Evolutionary conservation across 2,888 invertebrate species (phyloP), one percentile per base, ranked within the genome.

Genomic region (Cantharis nigra): DNA sequence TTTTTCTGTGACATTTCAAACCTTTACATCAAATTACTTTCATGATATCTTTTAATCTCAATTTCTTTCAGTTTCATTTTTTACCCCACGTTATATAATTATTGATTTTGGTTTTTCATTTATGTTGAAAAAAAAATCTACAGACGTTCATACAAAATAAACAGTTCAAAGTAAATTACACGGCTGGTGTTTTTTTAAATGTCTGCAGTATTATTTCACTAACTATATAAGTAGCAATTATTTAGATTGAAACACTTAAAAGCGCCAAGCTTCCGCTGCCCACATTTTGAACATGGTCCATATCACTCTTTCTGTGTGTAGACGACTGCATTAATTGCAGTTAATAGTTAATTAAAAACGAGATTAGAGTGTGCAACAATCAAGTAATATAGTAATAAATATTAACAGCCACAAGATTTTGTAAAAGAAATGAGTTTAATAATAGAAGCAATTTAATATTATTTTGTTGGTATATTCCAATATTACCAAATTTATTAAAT

Each of bases 181-280:
- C 28, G 28, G 10, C 28, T 30, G 13, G 5, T 13, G 4, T n/a
- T 49, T 49, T 49, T 49, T n/a, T n/a, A n/a, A 49, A 49, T 7
- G 49, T 49, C 49, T 49, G 49, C 49, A 67, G 65, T 23, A 67
- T 67, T 74, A 74, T 76, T 74, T 71, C 63, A 70, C 65, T 70
- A 74, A 74, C 72, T 70, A 67, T n/a, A 74, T 79, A 82, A 80
- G 82, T 81, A 81, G 80, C 81, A 82, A 83, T 83, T 81, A 81
- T 80, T 83, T 80, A 81, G 82, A 83, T 80, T 75, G 79, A 80
- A 82, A 82, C 77, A 81, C 79, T 78, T 76, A n/a, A 72, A 79
- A 63, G 78, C 78, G 75, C 79, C 63, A 77, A 70, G 81, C 79
- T 81, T 83, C 83, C 83, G 82, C 81, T 82, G 79, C 83, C 82